These are phyloP conservation scores for Pachyuromys duprasi DNA, from an alignment of 2,797 vertebrate species.

Conservation along the genomic window DNA sequence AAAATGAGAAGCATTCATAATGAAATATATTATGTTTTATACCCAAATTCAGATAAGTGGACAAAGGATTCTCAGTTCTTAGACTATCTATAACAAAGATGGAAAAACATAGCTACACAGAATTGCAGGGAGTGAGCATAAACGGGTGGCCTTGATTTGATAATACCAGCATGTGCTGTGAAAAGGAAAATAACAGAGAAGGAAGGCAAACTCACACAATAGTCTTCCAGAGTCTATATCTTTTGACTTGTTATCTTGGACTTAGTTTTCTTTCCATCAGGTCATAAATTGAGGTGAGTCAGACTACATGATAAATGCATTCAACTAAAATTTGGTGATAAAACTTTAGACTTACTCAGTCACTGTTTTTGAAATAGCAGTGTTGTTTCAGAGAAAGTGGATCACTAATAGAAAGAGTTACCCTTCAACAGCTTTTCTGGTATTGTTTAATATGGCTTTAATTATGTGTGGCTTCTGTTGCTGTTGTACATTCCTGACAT, in stretches of 20 bases:
- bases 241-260: slow-evolving; percentile 32
- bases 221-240: slow-evolving; percentile 4
- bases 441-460: slow-evolving; percentile 32
- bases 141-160: background rate
- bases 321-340: slow-evolving; percentile 51
- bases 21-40: slow-evolving; percentile 57
- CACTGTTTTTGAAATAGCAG: slow-evolving; percentile 43
- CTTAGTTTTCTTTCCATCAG: slow-evolving; percentile 37
- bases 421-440: slow-evolving; percentile 23
- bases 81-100: slow-evolving; percentile 48
- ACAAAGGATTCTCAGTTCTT: slow-evolving; percentile 66
- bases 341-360: slow-evolving; percentile 35
- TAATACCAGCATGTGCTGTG: slow-evolving; percentile 2
- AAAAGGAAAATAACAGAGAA: slow-evolving; percentile 53
- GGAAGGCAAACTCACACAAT: slow-evolving; percentile 5
- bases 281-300: slow-evolving; percentile 28
- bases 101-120: slow-evolving; percentile 9
- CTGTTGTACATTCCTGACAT: background rate
- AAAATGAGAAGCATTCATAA: slow-evolving; percentile 54
- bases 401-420: slow-evolving; percentile 5
- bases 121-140: background rate
- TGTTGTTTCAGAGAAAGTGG: background rate
- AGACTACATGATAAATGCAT: slow-evolving; percentile 51
- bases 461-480: background rate
- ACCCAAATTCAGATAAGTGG: slow-evolving; percentile 32